Evolutionary conservation across 2,113 vertebrate genomes (phyloP).

Genomic region (Aegypius monachus): DNA sequence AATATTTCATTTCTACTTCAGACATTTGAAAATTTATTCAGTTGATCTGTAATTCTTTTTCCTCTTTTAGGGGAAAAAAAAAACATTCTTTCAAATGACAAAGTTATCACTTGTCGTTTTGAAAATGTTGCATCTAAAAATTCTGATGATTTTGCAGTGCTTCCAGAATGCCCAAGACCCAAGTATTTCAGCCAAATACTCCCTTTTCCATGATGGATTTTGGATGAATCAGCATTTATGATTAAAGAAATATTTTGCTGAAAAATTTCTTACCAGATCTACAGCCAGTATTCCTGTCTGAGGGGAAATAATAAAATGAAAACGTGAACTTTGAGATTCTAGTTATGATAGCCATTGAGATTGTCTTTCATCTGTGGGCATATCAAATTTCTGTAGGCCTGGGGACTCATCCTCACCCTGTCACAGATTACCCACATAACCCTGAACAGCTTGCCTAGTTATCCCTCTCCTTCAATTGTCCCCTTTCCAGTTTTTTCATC

Average conservation of each 20-base stretch:
- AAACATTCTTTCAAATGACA: not conserved
- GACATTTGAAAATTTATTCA: not conserved
- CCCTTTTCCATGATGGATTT: not conserved
- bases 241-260: not conserved
- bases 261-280: not conserved
- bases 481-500: not conserved
- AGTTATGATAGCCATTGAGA: not conserved
- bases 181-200: not conserved
- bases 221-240: not conserved
- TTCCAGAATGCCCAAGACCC: not conserved
- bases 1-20: not conserved
- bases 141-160: not conserved
- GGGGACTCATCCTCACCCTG: not conserved
- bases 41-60: not conserved
- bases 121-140: not conserved
- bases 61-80: not conserved
- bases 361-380: not conserved
- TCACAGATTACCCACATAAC: not conserved
- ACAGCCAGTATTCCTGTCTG: not conserved
- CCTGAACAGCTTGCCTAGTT: not conserved
- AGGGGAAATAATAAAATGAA: not conserved
- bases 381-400: not conserved
- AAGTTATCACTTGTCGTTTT: not conserved
- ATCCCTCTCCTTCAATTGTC: not conserved
- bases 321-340: not conserved